Conservation (phyloP, 1,140 invertebrate genomes). For the Oscheius sp. region DNA sequence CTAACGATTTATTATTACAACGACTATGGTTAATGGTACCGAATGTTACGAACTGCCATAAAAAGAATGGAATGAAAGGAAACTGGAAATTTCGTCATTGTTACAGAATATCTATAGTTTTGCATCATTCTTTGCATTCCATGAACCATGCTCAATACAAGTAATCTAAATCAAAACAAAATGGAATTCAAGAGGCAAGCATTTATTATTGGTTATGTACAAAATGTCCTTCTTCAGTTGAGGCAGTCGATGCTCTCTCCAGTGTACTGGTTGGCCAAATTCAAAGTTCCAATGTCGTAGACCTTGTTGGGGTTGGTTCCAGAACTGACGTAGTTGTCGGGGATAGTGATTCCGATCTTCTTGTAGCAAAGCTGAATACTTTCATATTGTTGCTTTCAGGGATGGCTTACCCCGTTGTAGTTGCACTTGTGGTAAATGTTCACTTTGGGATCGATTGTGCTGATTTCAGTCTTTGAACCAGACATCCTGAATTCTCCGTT, state of each 20-base stretch:
- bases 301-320: slow-evolving; percentile 44
- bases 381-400: too few species aligned
- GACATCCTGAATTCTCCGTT: slow-evolving; percentile 50
- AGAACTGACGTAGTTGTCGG: slow-evolving; percentile 48
- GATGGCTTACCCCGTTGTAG: slow-evolving; percentile 43
- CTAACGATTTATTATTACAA: too few species aligned
- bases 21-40: too few species aligned
- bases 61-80: too few species aligned
- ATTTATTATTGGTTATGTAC: too few species aligned
- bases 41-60: too few species aligned
- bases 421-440: slow-evolving; percentile 58
- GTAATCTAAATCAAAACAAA: too few species aligned
- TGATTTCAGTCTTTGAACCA: slow-evolving; percentile 57
- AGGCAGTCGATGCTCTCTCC: slow-evolving; percentile 55
- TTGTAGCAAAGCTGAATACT: slow-evolving; percentile 30
- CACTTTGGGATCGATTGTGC: slow-evolving; percentile 54
- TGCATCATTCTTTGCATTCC: too few species aligned
- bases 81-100: too few species aligned
- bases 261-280: slow-evolving; percentile 48
- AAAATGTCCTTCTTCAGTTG: slow-evolving; percentile 21
- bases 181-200: too few species aligned
- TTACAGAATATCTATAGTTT: too few species aligned
- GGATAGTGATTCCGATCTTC: slow-evolving; percentile 52
- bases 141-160: too few species aligned
- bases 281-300: slow-evolving; percentile 51